Percentiles rank a stretch among this genome's conserved stretches.
Conservation (phyloP, 2,797 vertebrate genomes). For the Coregonus sp. region DNA sequence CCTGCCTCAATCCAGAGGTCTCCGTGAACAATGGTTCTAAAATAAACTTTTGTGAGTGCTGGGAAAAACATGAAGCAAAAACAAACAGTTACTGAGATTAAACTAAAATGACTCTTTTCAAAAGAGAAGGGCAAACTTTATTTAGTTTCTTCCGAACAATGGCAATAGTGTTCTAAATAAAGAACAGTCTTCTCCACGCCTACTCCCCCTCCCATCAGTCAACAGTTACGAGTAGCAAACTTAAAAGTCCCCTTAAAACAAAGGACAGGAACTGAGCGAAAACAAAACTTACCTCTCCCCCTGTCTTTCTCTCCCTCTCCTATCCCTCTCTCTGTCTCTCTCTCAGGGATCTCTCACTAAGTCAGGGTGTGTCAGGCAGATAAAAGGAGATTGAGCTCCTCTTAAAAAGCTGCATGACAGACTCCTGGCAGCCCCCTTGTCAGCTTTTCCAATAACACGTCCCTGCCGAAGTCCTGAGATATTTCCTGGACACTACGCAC, state of each 20-base stretch:
- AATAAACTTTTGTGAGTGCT: background rate
- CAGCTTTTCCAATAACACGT: slow-evolving; percentile 91
- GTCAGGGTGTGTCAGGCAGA: slow-evolving; percentile 55
- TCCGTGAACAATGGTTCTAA: background rate
- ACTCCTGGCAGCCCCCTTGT: slow-evolving; percentile 75
- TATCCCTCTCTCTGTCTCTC: slow-evolving; percentile 12
- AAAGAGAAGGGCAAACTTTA: slow-evolving; percentile 1
- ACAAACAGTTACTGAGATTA: background rate
- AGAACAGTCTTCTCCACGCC: slow-evolving; percentile 28
- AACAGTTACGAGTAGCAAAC: background rate
- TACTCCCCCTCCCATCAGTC: slow-evolving; percentile 41
- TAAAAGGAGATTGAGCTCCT: slow-evolving; percentile 51
- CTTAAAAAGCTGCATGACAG: slow-evolving; percentile 64
- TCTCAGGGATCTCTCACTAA: slow-evolving; percentile 25
- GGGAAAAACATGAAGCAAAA: background rate
- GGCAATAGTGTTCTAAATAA: slow-evolving; percentile 4
- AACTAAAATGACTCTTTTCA: background rate
- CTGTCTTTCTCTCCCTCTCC: slow-evolving; percentile 5
- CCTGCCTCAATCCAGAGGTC: background rate
- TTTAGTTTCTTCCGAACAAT: slow-evolving; percentile 5
- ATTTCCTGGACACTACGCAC: slow-evolving; percentile 81
- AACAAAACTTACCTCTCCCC: slow-evolving; percentile 80
- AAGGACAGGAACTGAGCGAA: background rate
- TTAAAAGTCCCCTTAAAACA: background rate
- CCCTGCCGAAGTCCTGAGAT: slow-evolving; percentile 86